A percentile compares a stretch with the other conserved stretches of the same genome.
Conservation (phyloP, 2,797 vertebrate genomes). For the Botia almorhae region DNA sequence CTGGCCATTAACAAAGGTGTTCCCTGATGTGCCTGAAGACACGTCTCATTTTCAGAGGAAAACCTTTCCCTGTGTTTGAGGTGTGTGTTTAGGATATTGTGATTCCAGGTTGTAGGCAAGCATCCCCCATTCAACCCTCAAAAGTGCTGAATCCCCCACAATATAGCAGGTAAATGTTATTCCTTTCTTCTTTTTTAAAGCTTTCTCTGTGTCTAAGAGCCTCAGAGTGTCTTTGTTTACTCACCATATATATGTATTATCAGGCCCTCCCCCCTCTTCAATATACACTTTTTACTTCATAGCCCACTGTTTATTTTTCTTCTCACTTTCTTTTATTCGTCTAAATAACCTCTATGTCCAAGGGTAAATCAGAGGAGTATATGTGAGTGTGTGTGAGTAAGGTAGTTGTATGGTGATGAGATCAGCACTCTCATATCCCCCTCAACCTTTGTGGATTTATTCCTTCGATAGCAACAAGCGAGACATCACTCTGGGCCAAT, state of each 20-base stretch:
- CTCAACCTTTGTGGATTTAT: constrained; percentile 94
- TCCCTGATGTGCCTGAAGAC: background rate
- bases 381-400: constrained; percentile 75
- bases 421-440: constrained; percentile 90
- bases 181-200: constrained; percentile 74
- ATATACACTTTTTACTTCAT: constrained; percentile 67
- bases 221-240: constrained; percentile 88
- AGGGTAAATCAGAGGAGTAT: constrained; percentile 89
- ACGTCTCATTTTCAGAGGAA: background rate
- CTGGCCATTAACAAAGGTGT: background rate
- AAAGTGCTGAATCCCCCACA: constrained; percentile 75
- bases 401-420: constrained; percentile 88
- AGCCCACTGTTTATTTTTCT: constrained; percentile 70
- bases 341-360: constrained; percentile 78
- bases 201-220: constrained; percentile 70
- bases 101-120: constrained; percentile 46
- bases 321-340: constrained; percentile 68
- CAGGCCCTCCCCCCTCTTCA: constrained; percentile 76
- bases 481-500: constrained; percentile 90
- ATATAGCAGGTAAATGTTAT: constrained; percentile 73
- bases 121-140: constrained; percentile 47
- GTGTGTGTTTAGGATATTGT: constrained; percentile 58
- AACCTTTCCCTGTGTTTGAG: constrained; percentile 14
- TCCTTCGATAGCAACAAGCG: constrained; percentile 89
- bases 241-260: constrained; percentile 90